A percentile compares a stretch with the other conserved stretches of the same genome.
These are phyloP conservation scores for Cryptotermes secundus DNA, from an alignment of 1,140 invertebrate genomes.

Conservation along the genomic window DNA sequence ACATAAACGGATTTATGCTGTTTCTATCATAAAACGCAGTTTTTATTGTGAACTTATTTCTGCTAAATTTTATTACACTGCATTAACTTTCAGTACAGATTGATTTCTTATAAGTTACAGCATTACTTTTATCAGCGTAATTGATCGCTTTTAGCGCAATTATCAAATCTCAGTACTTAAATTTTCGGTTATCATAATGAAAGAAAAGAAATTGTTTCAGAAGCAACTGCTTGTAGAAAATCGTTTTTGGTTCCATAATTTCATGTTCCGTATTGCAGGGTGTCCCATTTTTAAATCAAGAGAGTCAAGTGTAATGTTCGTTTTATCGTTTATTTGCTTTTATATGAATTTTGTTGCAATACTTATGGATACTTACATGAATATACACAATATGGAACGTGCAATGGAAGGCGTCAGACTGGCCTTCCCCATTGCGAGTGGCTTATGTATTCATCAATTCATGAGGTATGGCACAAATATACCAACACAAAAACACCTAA, in stretches of 20 bases:
- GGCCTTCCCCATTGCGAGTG: not conserved
- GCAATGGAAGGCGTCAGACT: not conserved
- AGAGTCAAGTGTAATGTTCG: not conserved
- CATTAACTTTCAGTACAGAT: no score
- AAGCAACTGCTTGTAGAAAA: not conserved
- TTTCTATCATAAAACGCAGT: no score
- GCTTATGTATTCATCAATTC: not conserved
- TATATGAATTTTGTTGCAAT: not conserved
- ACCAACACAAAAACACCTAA: no score
- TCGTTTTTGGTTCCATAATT: not conserved
- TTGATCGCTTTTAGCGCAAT: no score
- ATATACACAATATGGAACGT: not conserved
- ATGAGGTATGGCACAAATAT: not conserved
- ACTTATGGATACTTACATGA: not conserved
- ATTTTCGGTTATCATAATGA: no score
- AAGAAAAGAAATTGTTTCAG: no score
- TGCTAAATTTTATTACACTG: no score
- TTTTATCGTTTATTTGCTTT: not conserved
- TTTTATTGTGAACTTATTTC: no score
- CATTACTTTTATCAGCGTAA: no score
- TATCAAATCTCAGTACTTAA: no score
- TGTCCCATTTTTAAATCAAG: not conserved
- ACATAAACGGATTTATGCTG: no score
- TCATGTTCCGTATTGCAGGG: not conserved
- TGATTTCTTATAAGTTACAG: no score